Conservation (phyloP, 2,113 vertebrate genomes). For the Chaetodon auriga region DNA sequence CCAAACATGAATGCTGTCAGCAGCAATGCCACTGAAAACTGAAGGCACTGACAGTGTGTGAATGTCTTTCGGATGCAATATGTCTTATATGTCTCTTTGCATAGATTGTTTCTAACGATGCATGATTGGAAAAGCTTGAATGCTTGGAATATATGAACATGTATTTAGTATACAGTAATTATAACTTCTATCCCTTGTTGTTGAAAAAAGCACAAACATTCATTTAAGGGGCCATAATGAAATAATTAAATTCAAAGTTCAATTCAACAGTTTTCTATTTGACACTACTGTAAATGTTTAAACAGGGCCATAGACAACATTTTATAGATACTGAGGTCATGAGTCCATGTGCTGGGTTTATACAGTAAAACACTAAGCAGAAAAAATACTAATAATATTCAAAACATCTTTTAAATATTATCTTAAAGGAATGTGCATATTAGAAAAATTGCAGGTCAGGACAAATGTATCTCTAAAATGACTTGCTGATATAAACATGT, state of each 20-base stretch:
- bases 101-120: background rate
- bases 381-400: background rate
- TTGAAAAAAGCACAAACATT: background rate
- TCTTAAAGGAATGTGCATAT: background rate
- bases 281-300: background rate
- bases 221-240: background rate
- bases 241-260: background rate
- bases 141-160: background rate
- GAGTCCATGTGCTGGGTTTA: background rate
- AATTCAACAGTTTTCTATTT: background rate
- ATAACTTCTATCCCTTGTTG: background rate
- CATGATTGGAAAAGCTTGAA: background rate
- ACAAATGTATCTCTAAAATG: too few species aligned
- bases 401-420: background rate
- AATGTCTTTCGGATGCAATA: background rate
- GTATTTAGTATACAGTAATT: background rate
- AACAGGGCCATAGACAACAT: background rate
- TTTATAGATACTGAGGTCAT: background rate
- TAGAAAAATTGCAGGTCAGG: background rate
- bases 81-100: background rate
- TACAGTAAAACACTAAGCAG: background rate
- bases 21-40: background rate
- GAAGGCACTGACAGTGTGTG: background rate
- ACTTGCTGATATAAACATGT: background rate
- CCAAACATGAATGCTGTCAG: conserved; percentile 1